Conservation (phyloP, 2,113 vertebrate species). For the Aleadryas rufinucha region DNA sequence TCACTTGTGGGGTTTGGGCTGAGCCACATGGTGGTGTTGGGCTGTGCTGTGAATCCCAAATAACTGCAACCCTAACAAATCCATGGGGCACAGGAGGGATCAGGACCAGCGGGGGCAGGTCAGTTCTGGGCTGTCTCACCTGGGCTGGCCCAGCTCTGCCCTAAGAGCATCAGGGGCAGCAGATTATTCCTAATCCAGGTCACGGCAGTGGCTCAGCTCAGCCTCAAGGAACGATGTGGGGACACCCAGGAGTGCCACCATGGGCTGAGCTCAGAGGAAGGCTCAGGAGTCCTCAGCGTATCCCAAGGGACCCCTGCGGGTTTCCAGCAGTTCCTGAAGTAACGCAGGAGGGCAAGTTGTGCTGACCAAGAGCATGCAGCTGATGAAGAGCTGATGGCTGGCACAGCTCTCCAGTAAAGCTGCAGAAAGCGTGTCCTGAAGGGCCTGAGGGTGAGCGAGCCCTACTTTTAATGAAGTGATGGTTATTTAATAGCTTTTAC, state of each 20-base stretch:
- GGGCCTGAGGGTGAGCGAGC: neutral
- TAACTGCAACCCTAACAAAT: neutral
- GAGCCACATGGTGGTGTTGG: accelerated
- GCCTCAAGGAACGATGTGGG: neutral
- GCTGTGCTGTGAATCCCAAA: neutral
- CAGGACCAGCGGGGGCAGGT: neutral
- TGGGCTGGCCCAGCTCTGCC: neutral
- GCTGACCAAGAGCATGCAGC: neutral
- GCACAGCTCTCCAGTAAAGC: neutral
- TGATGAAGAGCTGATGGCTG: neutral
- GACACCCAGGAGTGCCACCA: accelerated
- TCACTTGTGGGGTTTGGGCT: neutral
- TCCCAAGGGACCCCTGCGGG: neutral
- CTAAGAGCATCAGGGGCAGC: neutral
- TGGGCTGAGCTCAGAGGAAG: neutral
- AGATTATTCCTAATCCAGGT: neutral
- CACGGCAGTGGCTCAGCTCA: neutral
- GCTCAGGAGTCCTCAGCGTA: neutral
- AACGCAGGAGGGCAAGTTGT: accelerated
- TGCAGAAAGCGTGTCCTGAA: neutral
- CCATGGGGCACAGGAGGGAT: neutral
- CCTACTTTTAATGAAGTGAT: neutral
- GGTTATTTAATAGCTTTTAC: neutral
- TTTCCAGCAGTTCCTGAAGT: neutral
- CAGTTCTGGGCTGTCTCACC: accelerated